Conservation (phyloP, 92 coral and sea anemone species). For the Bergia sp. region DNA sequence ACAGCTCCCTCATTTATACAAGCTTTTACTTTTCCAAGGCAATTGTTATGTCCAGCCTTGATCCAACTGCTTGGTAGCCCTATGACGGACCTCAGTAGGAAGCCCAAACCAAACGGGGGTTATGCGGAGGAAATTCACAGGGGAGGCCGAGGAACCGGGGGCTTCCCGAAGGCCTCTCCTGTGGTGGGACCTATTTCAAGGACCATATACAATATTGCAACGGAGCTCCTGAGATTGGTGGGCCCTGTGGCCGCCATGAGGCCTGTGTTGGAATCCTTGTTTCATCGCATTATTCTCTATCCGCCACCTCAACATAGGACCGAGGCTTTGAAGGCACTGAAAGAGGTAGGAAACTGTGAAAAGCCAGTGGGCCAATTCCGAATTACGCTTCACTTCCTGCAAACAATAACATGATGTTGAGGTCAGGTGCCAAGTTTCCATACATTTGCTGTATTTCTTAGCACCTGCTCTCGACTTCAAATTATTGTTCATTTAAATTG, state of each 20-base stretch:
- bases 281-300: conserved; percentile 94
- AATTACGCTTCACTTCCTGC: no score
- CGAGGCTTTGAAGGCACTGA: conserved; percentile 92
- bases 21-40: conserved; percentile 61
- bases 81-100: conserved; percentile 84
- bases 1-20: no score
- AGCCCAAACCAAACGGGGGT: conserved; percentile 65
- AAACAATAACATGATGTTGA: no score
- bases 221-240: conserved; percentile 92
- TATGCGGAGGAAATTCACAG: conserved; percentile 92
- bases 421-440: no score
- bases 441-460: no score
- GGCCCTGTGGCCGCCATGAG: conserved; percentile 97
- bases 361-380: no score
- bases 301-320: conserved; percentile 97
- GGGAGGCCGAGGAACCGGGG: conserved; percentile 95
- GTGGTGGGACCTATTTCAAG: conserved; percentile 88
- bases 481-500: no score
- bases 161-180: conserved; percentile 84
- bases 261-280: conserved; percentile 95
- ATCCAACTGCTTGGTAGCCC: conserved; percentile 97
- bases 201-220: conserved; percentile 93
- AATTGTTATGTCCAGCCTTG: conserved; percentile 92
- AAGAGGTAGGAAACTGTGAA: conserved; percentile 77
- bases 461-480: no score